Conservation (phyloP, 2,888 invertebrate genomes). For the Odiellus spinosus region DNA sequence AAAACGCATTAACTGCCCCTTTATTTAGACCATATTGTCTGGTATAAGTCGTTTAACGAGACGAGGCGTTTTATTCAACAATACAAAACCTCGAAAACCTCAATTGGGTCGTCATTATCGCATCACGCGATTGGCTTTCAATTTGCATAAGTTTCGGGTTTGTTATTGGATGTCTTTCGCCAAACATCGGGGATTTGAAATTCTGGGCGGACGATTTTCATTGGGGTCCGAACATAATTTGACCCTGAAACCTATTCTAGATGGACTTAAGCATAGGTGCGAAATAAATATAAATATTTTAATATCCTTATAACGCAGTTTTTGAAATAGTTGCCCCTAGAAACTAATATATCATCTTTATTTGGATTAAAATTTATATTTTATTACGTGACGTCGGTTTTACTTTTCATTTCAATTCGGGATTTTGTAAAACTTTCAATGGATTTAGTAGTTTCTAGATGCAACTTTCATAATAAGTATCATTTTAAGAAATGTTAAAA, state of each 20-base stretch:
- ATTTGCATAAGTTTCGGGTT: constrained; percentile 32
- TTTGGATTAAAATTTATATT: too few relatives aligned
- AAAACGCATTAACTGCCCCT: too few relatives aligned
- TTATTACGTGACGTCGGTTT: too few relatives aligned
- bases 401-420: too few relatives aligned
- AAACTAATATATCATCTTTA: too few relatives aligned
- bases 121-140: constrained; percentile 23
- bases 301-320: too few relatives aligned
- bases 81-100: constrained; percentile 65
- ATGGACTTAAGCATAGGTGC: constrained; percentile 38
- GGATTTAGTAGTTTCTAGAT: too few relatives aligned
- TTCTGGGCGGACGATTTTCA: constrained; percentile 41
- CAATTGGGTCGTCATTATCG: constrained; percentile 72
- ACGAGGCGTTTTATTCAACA: constrained; percentile 72
- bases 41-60: constrained; percentile 81
- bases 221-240: constrained; percentile 35
- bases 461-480: too few relatives aligned
- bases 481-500: too few relatives aligned
- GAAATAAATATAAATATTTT: too few relatives aligned
- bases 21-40: constrained; percentile 44
- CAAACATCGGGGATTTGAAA: constrained; percentile 76
- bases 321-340: too few relatives aligned
- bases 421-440: too few relatives aligned
- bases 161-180: constrained; percentile 98
- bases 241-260: constrained; percentile 52